phyloP scores from a whole-genome alignment of 2,113 vertebrate species.

The Caranx melampygus region DNA sequence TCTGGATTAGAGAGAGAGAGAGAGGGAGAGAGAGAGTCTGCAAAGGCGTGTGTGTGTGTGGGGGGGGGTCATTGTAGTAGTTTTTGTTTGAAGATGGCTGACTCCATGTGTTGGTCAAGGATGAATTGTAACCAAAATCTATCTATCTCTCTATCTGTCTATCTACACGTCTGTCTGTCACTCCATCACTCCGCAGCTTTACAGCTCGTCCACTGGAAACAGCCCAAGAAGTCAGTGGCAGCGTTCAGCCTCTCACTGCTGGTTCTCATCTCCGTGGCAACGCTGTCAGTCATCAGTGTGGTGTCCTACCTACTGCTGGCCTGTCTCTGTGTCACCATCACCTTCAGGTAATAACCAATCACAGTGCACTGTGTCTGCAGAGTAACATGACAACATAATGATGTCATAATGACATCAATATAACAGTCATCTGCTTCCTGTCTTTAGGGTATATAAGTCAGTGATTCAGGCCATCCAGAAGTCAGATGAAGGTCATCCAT shows the following conservation, averaged over 20 bases:
- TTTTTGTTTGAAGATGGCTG: no score
- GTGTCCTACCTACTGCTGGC: conserved; percentile 88
- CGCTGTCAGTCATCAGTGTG: conserved; percentile 89
- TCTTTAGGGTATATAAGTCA: conserved; percentile 83
- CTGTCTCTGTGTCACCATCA: conserved; percentile 88
- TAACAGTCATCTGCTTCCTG: neutral
- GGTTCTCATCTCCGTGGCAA: conserved; percentile 87
- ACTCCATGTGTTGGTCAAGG: no score
- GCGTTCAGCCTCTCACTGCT: conserved; percentile 83
- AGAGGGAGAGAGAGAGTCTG: no score
- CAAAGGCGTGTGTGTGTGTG: no score
- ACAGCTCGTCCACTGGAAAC: conserved; percentile 86
- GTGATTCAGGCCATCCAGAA: conserved; percentile 90
- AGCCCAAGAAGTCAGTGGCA: conserved; percentile 82
- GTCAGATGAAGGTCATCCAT: conserved; percentile 88
- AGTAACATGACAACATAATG: no score
- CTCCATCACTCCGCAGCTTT: conserved; percentile 62
- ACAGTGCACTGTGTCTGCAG: neutral
- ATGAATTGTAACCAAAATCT: no score
- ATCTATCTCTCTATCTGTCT: no score
- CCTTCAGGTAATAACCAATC: conserved; percentile 79
- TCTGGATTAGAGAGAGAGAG: conserved; percentile 1
- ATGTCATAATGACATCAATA: neutral
- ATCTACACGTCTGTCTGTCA: no score
- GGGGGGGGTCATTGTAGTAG: no score